Evolutionary conservation across 2,113 vertebrate species (phyloP).

Genomic region (Microcebus tavaratra): DNA sequence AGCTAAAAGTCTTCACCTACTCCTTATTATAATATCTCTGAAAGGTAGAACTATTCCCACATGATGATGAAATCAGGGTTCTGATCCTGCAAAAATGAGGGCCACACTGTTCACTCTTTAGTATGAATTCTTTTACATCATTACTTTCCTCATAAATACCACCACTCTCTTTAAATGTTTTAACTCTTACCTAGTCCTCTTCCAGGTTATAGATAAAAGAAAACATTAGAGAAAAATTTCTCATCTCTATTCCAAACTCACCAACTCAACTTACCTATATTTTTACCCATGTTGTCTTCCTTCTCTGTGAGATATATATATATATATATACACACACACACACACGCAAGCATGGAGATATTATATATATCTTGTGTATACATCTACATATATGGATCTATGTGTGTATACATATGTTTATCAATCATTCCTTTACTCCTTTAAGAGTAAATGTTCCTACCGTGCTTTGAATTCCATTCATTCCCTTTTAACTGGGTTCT

Average conservation of each 20-base stretch:
- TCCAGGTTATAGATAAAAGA: neutral
- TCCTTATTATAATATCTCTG: neutral
- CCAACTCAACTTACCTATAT: neutral
- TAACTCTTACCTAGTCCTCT: neutral
- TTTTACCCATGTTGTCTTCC: neutral
- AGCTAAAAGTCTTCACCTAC: neutral
- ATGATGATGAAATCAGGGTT: neutral
- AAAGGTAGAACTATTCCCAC: neutral
- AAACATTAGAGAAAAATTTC: neutral
- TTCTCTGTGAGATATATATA: neutral
- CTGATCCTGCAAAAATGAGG: neutral
- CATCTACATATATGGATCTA: neutral
- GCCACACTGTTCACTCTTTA: neutral
- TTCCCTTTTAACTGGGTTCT: neutral
- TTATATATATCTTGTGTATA: neutral
- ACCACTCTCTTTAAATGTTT: neutral
- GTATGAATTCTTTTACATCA: neutral
- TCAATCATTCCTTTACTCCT: neutral
- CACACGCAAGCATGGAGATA: too few species aligned
- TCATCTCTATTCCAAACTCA: neutral
- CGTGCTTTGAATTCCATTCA: neutral
- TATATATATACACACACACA: too few species aligned
- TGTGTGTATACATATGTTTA: neutral
- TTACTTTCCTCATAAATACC: neutral
- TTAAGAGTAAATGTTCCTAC: neutral